phyloP scores from a whole-genome alignment of 2,797 vertebrate species.

The Tiaroga cobitis region DNA sequence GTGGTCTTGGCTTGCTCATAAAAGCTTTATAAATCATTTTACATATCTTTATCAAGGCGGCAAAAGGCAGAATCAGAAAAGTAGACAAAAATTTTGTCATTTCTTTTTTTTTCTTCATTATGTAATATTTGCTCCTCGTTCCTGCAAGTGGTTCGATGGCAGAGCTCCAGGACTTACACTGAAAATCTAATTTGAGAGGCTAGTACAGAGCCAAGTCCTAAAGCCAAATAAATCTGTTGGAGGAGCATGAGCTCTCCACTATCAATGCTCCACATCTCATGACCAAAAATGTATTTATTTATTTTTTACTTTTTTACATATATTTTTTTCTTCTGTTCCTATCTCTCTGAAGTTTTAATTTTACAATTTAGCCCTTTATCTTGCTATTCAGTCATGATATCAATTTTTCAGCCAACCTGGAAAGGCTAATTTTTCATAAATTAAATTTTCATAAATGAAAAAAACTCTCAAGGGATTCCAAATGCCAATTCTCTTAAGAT shows the following conservation, averaged over 20 bases:
- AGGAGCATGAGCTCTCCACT: constrained; percentile 55
- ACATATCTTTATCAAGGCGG: constrained; percentile 62
- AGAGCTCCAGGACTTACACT: constrained; percentile 60
- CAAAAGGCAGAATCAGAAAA: constrained; percentile 47
- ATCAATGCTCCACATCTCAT: constrained; percentile 52
- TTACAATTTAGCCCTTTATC: not conserved
- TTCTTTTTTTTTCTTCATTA: constrained; percentile 40
- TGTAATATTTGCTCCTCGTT: constrained; percentile 65
- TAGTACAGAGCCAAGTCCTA: constrained; percentile 59
- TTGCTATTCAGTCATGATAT: not conserved
- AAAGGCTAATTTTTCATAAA: not conserved
- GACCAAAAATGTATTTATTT: constrained; percentile 33
- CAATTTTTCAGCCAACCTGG: not conserved
- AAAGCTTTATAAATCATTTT: constrained; percentile 66
- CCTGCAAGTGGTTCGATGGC: constrained; percentile 65
- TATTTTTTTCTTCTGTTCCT: not conserved
- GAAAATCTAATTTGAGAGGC: constrained; percentile 65
- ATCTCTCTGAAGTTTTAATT: constrained; percentile 4
- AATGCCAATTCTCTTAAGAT: not conserved
- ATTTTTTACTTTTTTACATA: not conserved
- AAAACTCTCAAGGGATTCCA: not conserved
- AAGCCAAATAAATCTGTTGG: constrained; percentile 64
- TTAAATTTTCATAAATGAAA: not conserved
- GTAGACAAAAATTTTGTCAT: constrained; percentile 52
- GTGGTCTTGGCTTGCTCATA: constrained; percentile 59